Evolutionary conservation across 2,888 invertebrate species (phyloP).

Genomic region (Panzeria rudis): DNA sequence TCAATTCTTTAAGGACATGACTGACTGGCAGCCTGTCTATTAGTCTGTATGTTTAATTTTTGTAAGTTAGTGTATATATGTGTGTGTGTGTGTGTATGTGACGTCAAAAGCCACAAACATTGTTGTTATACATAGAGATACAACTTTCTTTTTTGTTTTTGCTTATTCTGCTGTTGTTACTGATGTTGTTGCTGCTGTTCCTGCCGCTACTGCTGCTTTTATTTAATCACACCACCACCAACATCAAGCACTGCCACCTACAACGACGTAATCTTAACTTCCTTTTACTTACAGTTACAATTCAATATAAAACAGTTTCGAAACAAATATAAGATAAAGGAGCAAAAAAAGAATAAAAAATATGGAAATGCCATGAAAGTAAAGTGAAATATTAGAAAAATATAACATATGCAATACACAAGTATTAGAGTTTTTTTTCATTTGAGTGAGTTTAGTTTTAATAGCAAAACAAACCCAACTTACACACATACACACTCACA

Average conservation of each 20-base stretch:
- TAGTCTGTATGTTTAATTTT: constrained; percentile 11
- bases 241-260: constrained; percentile 30
- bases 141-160: constrained; percentile 22
- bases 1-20: constrained; percentile 67
- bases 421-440: constrained; percentile 33
- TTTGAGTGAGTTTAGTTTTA: constrained; percentile 61
- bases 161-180: constrained; percentile 36
- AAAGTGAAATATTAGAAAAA: constrained; percentile 46
- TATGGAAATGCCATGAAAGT: constrained; percentile 51
- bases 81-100: constrained; percentile 66
- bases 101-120: constrained; percentile 72
- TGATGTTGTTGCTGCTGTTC: constrained; percentile 29
- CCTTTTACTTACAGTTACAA: constrained; percentile 70
- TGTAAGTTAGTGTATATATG: constrained; percentile 18
- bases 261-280: constrained; percentile 61
- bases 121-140: constrained; percentile 60
- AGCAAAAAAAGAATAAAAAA: constrained; percentile 30
- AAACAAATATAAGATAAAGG: constrained; percentile 43
- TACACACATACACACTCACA: constrained; percentile 7
- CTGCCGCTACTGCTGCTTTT: constrained; percentile 39
- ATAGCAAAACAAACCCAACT: constrained; percentile 46
- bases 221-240: constrained; percentile 30
- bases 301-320: constrained; percentile 45
- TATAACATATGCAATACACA: not conserved
- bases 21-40: constrained; percentile 55